A percentile compares a stretch with the other conserved stretches of the same genome.
Conservation (phyloP, 92 coral and sea anemone species). For the Desmophyllum pertusum region DNA sequence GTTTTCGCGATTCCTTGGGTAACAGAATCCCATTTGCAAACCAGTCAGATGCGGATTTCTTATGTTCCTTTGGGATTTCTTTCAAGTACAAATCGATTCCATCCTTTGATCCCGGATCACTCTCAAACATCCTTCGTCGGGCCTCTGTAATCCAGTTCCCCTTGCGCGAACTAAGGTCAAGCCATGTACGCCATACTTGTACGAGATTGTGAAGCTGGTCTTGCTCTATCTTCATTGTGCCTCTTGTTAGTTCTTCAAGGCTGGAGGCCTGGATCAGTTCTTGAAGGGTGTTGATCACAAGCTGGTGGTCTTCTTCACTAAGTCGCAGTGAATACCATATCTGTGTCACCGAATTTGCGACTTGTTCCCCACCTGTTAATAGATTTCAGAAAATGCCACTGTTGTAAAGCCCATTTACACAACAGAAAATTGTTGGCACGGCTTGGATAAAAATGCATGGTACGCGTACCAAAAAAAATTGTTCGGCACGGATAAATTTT, state of each 20-base stretch:
- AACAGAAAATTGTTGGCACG: too few species aligned
- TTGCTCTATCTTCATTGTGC: constrained; percentile 41
- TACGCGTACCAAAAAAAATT: too few species aligned
- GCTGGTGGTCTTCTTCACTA: constrained; percentile 42
- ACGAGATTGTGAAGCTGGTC: constrained; percentile 47
- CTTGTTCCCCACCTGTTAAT: constrained; percentile 34
- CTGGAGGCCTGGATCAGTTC: constrained; percentile 48
- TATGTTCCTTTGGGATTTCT: constrained; percentile 51
- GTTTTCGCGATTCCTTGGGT: constrained; percentile 38
- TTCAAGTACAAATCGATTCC: constrained; percentile 42
- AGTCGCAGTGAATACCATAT: constrained; percentile 83
- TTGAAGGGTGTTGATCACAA: constrained; percentile 42
- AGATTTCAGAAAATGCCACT: too few species aligned
- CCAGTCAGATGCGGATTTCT: constrained; percentile 68
- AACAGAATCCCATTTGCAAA: constrained; percentile 63
- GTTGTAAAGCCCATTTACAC: too few species aligned
- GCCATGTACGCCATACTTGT: constrained; percentile 76
- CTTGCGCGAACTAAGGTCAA: constrained; percentile 25
- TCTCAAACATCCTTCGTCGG: constrained; percentile 30
- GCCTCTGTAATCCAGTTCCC: constrained; percentile 53
- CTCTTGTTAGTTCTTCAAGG: constrained; percentile 61
- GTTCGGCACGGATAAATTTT: too few species aligned
- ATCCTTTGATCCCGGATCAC: background rate
- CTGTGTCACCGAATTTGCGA: constrained; percentile 68
- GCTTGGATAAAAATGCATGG: too few species aligned